Evolutionary conservation across 92 coral and sea anemone genomes (phyloP).

Genomic region (Nematostella vectensis): DNA sequence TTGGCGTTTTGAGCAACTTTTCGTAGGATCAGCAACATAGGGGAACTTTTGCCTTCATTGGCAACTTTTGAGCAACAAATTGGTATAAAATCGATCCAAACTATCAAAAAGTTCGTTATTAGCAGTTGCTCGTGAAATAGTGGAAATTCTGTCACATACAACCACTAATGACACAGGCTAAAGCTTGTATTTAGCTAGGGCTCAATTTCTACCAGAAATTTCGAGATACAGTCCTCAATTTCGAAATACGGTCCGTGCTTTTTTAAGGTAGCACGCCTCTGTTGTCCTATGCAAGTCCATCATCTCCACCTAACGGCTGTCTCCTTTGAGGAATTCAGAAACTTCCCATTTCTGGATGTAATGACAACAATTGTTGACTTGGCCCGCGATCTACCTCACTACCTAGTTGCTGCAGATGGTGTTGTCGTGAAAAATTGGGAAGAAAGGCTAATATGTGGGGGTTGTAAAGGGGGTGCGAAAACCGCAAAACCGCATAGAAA

Average conservation of each 20-base stretch:
- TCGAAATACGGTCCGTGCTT: constrained; percentile 48
- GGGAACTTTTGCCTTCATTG: too few relatives aligned
- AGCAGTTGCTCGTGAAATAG: constrained; percentile 54
- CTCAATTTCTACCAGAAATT: constrained; percentile 54
- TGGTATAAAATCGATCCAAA: too few relatives aligned
- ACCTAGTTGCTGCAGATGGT: constrained; percentile 59
- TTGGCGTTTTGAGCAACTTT: too few relatives aligned
- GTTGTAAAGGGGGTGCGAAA: too few relatives aligned
- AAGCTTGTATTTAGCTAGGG: constrained; percentile 60
- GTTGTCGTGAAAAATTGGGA: constrained; percentile 41
- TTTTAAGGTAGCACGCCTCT: constrained; percentile 55
- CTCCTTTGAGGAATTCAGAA: constrained; percentile 49
- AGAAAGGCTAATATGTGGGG: constrained; percentile 38
- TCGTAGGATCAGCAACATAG: too few relatives aligned
- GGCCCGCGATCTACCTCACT: constrained; percentile 48
- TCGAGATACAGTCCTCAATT: constrained; percentile 55
- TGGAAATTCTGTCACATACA: constrained; percentile 48
- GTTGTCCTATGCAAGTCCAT: constrained; percentile 50
- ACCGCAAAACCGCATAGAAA: too few relatives aligned
- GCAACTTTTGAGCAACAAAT: too few relatives aligned
- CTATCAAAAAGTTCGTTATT: too few relatives aligned
- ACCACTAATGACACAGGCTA: constrained; percentile 50
- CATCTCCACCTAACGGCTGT: constrained; percentile 30
- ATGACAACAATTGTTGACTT: constrained; percentile 46
- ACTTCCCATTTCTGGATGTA: constrained; percentile 47